These are phyloP conservation scores for Dioctria linearis DNA, from an alignment of 2,888 invertebrate species.

Conservation along the genomic window DNA sequence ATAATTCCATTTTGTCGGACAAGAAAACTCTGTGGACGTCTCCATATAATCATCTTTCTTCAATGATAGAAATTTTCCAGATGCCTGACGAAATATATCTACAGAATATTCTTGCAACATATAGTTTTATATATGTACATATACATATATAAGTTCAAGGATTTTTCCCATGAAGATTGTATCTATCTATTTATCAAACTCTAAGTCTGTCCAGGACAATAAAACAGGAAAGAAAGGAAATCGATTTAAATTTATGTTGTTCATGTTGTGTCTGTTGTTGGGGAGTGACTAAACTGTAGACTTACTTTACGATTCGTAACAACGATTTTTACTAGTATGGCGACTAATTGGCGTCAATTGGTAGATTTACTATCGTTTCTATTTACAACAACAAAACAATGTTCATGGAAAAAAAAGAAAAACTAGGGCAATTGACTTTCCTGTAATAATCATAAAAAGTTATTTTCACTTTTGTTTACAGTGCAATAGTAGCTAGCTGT, in stretches of 20 bases:
- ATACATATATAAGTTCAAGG: neutral
- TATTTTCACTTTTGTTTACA: constrained; percentile 5
- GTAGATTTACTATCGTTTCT: constrained; percentile 8
- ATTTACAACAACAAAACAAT: neutral
- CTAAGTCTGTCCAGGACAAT: neutral
- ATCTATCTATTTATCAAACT: neutral
- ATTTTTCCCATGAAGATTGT: neutral
- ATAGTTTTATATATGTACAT: no score
- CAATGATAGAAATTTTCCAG: neutral
- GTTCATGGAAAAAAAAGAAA: neutral
- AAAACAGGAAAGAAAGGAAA: neutral
- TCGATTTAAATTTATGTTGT: constrained; percentile 30
- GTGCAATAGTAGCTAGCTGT: neutral
- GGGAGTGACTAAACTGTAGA: neutral
- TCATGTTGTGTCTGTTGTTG: neutral
- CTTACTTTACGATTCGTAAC: constrained; percentile 3
- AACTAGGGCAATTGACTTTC: constrained; percentile 27
- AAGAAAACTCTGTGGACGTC: constrained; percentile 6
- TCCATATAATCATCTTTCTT: neutral
- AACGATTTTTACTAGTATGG: constrained; percentile 4
- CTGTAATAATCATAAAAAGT: constrained; percentile 5
- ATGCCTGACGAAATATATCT: neutral
- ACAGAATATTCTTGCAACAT: neutral
- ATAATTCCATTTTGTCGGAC: neutral
- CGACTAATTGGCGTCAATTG: constrained; percentile 34